Conservation (phyloP, 1,140 invertebrate species). For the Caenorhabditis inopinata region DNA sequence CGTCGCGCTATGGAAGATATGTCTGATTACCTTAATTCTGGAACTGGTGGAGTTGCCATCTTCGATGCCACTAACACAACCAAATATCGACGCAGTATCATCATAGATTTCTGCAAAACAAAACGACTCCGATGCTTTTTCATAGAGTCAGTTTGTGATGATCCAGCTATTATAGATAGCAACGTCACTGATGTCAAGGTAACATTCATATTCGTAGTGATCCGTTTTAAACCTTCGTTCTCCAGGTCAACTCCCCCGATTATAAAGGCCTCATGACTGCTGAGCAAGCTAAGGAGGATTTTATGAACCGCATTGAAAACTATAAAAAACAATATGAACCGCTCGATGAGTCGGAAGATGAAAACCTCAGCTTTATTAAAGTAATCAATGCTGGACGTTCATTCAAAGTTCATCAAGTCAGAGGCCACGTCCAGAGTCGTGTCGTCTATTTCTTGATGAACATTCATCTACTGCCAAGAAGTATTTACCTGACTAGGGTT, state of each 20-base stretch:
- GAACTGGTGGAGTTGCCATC: constrained; percentile 71
- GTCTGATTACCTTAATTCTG: constrained; percentile 56
- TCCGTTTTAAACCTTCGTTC: constrained; percentile 64
- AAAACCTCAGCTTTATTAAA: constrained; percentile 83
- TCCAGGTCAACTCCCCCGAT: constrained; percentile 97
- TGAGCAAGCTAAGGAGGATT: constrained; percentile 87
- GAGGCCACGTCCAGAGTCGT: constrained; percentile 88
- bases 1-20: constrained; percentile 65
- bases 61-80: constrained; percentile 99
- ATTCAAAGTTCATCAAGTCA: constrained; percentile 70
- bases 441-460: constrained; percentile 99
- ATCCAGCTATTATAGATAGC: constrained; percentile 89
- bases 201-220: not conserved
- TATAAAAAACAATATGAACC: constrained; percentile 89
- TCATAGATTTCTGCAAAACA: constrained; percentile 73
- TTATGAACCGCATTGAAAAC: constrained; percentile 88
- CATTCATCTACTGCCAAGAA: constrained; percentile 94
- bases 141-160: constrained; percentile 95
- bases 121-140: constrained; percentile 84
- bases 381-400: constrained; percentile 79
- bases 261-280: constrained; percentile 78
- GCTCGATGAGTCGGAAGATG: constrained; percentile 76
- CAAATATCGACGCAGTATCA: constrained; percentile 80
- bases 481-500: constrained; percentile 82
- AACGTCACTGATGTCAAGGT: constrained; percentile 81